Evolutionary conservation across 2,797 vertebrate genomes (phyloP).

Genomic region (Balearica regulorum): DNA sequence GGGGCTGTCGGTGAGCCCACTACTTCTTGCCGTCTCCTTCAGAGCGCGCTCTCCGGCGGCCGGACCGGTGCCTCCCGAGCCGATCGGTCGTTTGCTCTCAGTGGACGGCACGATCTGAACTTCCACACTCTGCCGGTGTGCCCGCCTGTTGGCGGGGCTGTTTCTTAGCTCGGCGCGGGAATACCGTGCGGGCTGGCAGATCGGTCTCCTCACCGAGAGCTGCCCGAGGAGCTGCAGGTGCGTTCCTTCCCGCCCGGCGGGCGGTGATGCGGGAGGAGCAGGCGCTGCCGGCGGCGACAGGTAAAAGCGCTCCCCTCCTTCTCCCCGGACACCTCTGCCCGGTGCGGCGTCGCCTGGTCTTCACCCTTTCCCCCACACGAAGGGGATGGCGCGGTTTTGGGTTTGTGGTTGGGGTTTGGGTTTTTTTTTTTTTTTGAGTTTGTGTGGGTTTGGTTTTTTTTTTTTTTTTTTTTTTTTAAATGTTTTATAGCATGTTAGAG

Average conservation of each 20-base stretch:
- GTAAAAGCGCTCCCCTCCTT: not conserved
- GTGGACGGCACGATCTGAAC: not conserved
- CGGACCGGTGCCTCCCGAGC: not conserved
- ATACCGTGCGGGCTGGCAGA: not conserved
- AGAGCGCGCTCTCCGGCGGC: not conserved
- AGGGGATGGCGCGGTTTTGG: too few species aligned
- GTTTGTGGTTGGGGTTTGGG: too few species aligned
- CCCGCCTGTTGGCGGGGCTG: too few species aligned
- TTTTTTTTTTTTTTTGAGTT: too few species aligned
- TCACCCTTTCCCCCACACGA: not conserved
- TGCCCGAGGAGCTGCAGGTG: not conserved
- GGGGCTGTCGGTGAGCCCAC: not conserved
- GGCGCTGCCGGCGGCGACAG: not conserved
- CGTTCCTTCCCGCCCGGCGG: not conserved
- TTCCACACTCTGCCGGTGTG: not conserved
- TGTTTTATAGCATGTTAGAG: fast-evolving
- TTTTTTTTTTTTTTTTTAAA: too few species aligned
- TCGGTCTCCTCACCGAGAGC: not conserved
- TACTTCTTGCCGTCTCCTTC: not conserved
- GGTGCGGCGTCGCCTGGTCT: not conserved
- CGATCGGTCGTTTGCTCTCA: too few species aligned
- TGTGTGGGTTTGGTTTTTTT: too few species aligned
- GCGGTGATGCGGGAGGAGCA: not conserved
- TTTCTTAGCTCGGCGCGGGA: not conserved
- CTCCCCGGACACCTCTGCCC: not conserved